Evolutionary conservation across 2,888 invertebrate species (phyloP).

Genomic region (Apotomis betuletana): DNA sequence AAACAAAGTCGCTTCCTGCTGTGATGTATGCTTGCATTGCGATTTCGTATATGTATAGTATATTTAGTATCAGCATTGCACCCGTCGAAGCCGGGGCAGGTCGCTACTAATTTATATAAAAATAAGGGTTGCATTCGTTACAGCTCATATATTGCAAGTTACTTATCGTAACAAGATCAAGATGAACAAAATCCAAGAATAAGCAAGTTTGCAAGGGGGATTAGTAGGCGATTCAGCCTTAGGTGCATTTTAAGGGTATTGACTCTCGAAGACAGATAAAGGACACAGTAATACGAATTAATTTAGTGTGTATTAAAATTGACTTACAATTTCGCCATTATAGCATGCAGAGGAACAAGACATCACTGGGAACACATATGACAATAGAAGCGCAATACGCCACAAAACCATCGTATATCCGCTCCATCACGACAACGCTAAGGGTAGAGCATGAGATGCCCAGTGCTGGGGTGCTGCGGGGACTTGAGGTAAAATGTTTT

Average conservation of each 20-base stretch:
- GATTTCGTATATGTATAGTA: too few species aligned
- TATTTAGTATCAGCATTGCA: too few species aligned
- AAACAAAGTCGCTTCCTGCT: too few species aligned
- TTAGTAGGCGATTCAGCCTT: not conserved
- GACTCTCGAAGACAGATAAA: not conserved
- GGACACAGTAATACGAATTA: not conserved
- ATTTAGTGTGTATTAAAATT: too few species aligned
- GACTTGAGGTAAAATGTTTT: constrained; percentile 62
- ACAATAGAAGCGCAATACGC: constrained; percentile 60
- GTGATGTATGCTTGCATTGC: too few species aligned
- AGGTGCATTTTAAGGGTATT: not conserved
- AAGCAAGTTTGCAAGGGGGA: not conserved
- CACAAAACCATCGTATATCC: constrained; percentile 50
- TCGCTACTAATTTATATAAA: too few species aligned
- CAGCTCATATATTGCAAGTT: constrained; percentile 1
- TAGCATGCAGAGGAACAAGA: constrained; percentile 41
- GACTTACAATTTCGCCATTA: not conserved
- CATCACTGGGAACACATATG: constrained; percentile 55
- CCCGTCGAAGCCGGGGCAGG: too few species aligned
- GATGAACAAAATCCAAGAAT: not conserved
- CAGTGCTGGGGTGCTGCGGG: constrained; percentile 63
- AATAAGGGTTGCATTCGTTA: not conserved
- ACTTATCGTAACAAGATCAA: constrained; percentile 14
- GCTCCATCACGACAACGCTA: constrained; percentile 55
- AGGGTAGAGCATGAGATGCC: constrained; percentile 66